Base-by-base conservation (phyloP, 2,888 invertebrate genomes). In the Noctua janthe region DNA sequence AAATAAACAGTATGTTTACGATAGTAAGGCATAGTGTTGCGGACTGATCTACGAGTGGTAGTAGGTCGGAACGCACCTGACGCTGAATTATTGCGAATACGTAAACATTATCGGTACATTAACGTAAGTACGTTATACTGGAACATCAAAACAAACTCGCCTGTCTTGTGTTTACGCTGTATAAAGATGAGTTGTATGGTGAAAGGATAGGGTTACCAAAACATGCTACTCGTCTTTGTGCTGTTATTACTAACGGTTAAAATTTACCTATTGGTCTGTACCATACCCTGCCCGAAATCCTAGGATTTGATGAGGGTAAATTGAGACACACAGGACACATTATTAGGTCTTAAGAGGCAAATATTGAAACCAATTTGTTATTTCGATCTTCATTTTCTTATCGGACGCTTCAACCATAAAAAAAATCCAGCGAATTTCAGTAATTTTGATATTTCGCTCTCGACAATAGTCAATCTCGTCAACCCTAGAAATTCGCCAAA, bases 1-100 rank as follows among this genome's bases (percentile, higher is more conserved):
- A 95, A 93, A 95, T 92, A 95, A 95, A 95, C 94, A 94, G 85
- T 89, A 90, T 91, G 91, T 92, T 94, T 94, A 93, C 92, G 90
- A 91, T 91, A 54, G 70, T 74, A 90, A 86, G 90, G 80, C 89
- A 75, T 84, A 93, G 93, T 91, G 88, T 87, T 84, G 94, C 91
- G 88, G 94, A 95, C 83, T 90, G 94, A 95, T 95, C 94, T 95
- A 95, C 89, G 88, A 91, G 91, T 54, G 47, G 29, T 70, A 23
- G 43, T 91, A 59, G 82, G 82, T 92, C 92, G 92, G 84, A 87
- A 85, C 87, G 90, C 94, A 95, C 94, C 94, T 95, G 95, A 93
- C 94, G 92, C 91, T 94, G 87, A 92, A 92, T 93, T 93, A 93
- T 92, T 91, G 93, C 93, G 92, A 93, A 93, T 84, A 86, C 78